Base-by-base conservation (phyloP, 2,797 vertebrate genomes). In the Bradypodion ventrale region DNA sequence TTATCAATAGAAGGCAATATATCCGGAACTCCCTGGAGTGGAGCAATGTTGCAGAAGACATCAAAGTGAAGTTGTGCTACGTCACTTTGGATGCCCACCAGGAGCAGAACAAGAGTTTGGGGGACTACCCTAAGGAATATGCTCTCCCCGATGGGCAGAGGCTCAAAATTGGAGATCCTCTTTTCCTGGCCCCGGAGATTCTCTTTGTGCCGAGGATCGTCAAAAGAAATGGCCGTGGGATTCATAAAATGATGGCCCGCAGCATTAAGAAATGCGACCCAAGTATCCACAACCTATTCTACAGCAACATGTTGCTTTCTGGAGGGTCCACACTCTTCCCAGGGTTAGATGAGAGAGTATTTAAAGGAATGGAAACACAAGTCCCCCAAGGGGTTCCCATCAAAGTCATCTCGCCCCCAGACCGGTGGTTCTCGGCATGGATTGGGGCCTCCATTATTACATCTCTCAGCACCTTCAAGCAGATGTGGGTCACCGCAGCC, bases 31-130 rank as follows among this genome's bases (percentile, higher is more conserved):
- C 35, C 2, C 87, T 89, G 7, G 85, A 89, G 82, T 86, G 66
- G 10, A 66, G 44, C 49, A 77, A 7, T 0, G 42, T 95, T 1
- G 87, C 89, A 69, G 86, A 90, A 0, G 92, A 95, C 88, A 87
- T 95, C 73, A 95, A 95, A 78, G 92, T 95, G 84, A 94, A 91
- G 70, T 82, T 95, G 32, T 94, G 94, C 79, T 95, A 93, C 0
- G 92, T 95, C 84, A 85, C 93, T 4, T 9, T 84, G 32, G 91
- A 94, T 5, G 85, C 89, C 0, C 79, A 65, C 3, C 44, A 77
- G 29, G 93, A 92, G 44, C 75, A 89, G 13, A 46, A 46, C 1
- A 89, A 65, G 32, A 12, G 63, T 69, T 74, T 86, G 0, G 92
- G 93, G 78, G 90, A 88, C 0, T 13, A 78, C 0, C 42, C 83